Percentiles rank a stretch among this genome's conserved stretches.
These are phyloP conservation scores for Ethmia dodecea DNA, from an alignment of 2,888 invertebrate genomes.

Conservation along the genomic window DNA sequence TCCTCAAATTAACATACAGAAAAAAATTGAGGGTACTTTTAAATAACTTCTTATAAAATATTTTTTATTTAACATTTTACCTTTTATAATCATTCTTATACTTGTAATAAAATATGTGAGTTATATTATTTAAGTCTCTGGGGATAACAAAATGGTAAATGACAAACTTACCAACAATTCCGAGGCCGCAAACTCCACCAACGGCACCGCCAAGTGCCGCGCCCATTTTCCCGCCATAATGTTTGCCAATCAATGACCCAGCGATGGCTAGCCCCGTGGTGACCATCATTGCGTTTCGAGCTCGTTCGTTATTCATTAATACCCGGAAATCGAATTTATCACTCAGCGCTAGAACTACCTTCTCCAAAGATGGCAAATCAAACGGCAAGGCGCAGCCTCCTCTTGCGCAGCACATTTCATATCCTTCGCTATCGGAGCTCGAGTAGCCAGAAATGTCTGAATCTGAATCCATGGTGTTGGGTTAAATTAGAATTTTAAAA, in stretches of 20 bases:
- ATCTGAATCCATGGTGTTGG: neutral
- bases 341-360: slow-evolving; percentile 47
- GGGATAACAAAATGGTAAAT: neutral
- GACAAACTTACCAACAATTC: slow-evolving; percentile 48
- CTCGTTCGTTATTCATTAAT: slow-evolving; percentile 36
- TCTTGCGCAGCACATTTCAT: neutral
- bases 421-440: neutral
- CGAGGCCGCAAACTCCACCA: slow-evolving; percentile 61
- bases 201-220: slow-evolving; percentile 58
- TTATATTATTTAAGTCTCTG: no score
- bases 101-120: no score
- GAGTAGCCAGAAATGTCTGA: neutral
- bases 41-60: no score
- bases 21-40: no score
- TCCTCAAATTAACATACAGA: no score
- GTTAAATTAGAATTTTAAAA: neutral
- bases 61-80: no score
- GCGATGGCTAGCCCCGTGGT: slow-evolving; percentile 56
- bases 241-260: slow-evolving; percentile 54
- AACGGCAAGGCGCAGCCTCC: slow-evolving; percentile 34
- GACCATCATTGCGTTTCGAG: slow-evolving; percentile 41
- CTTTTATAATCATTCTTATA: no score
- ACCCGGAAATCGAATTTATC: slow-evolving; percentile 61
- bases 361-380: slow-evolving; percentile 46
- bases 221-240: slow-evolving; percentile 59